Base-by-base conservation (phyloP, 2,797 vertebrate species). In the Trachops cirrhosus region DNA sequence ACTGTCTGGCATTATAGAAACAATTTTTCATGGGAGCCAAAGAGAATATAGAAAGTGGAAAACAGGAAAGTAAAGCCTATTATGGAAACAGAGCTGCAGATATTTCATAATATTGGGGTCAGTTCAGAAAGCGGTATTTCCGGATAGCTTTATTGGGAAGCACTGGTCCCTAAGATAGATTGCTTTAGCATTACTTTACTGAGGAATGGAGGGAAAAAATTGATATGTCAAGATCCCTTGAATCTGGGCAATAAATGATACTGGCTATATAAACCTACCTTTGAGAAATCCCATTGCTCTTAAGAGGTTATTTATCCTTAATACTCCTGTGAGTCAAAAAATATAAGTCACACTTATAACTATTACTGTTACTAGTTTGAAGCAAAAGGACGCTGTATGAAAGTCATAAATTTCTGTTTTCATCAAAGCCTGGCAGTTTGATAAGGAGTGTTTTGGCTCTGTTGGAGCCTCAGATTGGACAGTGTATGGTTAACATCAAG, bases 311-410 rank as follows among this genome's bases (percentile, higher is more conserved):
- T 91, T 83, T 92, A 74, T 79, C 64, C 44, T 79, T 80, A 87
- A 85, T 50, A 78, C 26, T 89, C 19, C n/a, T 82, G 16, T 95
- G 73, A 91, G n/a, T 80, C 71, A 94, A 67, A 83, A 92, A 91
- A 75, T 21, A 10, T 83, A 67, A 11, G 6, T 59, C 11, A 8
- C 85, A 91, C 50, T 88, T 96, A 41, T 0, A 95, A 90, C 9
- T 79, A 8, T 92, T 86, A 87, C 9, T 79, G 10, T 92, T 86
- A 67, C 21, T 88, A 78, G 77, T 12, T 77, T 95, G 6, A 82
- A 94, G 57, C 29, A 82, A 95, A 83, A 52, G 48, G 14, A 79
- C n/a, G 34, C 24, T 26, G 62, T 62, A 50, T 44, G 46, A 86
- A 95, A 93, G 48, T 86, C 83, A 9, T 71, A 68, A 87, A 54